Base-by-base conservation (phyloP, 2,113 vertebrate species). In the Entelurus aequoreus region DNA sequence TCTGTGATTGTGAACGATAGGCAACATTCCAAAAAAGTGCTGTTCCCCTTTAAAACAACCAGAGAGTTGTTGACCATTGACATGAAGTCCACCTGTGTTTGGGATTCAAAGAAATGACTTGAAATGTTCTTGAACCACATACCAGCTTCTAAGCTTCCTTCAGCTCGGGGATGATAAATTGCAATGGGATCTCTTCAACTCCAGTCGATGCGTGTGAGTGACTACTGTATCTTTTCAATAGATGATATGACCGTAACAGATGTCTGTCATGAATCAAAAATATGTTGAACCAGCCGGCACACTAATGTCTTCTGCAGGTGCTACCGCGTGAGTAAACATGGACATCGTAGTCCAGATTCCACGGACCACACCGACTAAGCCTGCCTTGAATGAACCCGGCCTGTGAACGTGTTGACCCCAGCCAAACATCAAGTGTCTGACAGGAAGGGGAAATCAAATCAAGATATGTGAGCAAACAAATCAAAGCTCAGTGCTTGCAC, bases 241-340 rank as follows among this genome's bases (percentile, higher is more conserved):
- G 61, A 72, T 21, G 60, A 75, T 80, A 89, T 85, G 76, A 51
- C 68, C 77, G 84, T 82, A 87, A 69, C 86, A 88, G 84, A 89
- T 84, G 84, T 69, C 72, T 72, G 76, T 84, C 79, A 80, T 88
- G 82, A 87, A 87, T 88, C 87, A 86, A 60, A 86, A 60, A 72
- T 76, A 72, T 76, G 79, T 58, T 49, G 60, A 86, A 79, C 86
- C 86, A 78, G 83, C 83, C 76, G 48, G 78, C 61, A 64, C 50
- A 71, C 50, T 88, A 76, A 89, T 89, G 2, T 62, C 56, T 73
- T 54, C 65, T 75, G 74, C 67, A 75, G 61, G 28, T 75, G 66
- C 71, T 46, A 73, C 38, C 68, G 13, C 51, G 61, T 55, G 80
- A 28, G 44, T 59, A 53, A 40, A 56, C 38, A 19, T 56, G 12